Evolutionary conservation across 2,113 vertebrate species (phyloP), one percentile per base, ranked within the genome.

Genomic region (Triplophysa tibetana): DNA sequence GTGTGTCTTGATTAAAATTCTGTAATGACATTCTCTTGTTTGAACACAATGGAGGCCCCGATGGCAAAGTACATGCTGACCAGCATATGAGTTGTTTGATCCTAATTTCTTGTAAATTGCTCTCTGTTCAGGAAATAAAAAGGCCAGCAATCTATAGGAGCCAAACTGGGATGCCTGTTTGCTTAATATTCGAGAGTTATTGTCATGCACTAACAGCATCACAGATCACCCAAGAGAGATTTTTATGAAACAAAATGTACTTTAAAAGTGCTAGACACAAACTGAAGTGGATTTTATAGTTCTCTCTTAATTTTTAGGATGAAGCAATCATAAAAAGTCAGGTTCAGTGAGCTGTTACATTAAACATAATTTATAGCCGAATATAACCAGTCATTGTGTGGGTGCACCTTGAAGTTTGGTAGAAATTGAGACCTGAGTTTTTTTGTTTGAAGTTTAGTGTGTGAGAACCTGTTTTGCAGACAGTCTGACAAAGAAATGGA

Each of bases 401-500:
- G 81, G 73, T 74, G 67, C 54, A 84, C 78, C 17, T 54, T 80
- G 77, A 69, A 33, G 82, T 74, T 80, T 76, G 73, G 50, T 82
- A 81, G 83, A 85, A 85, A 86, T 83, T 83, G 77, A 75, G 83
- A 78, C 75, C 64, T 62, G 6, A 7, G 78, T 86, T 80, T n/a
- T 85, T 58, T 19, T 58, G 6, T 56, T 84, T 85, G 85, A 83
- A 38, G 67, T 77, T 84, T 81, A 80, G 68, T 86, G 84, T 84
- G 77, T 70, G 52, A 21, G 11, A 85, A 85, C 81, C 63, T 79
- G 76, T 72, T 70, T 80, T 82, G 75, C 76, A 86, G 69, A 70
- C 52, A 85, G 84, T 87, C 87, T 83, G 79, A 80, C 81, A 88
- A 87, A 82, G 69, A 77, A 70, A 50, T 75, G 72, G 85, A 82